Base-by-base conservation (phyloP, 2,888 invertebrate genomes). In the Sinhomidia bicolor region DNA sequence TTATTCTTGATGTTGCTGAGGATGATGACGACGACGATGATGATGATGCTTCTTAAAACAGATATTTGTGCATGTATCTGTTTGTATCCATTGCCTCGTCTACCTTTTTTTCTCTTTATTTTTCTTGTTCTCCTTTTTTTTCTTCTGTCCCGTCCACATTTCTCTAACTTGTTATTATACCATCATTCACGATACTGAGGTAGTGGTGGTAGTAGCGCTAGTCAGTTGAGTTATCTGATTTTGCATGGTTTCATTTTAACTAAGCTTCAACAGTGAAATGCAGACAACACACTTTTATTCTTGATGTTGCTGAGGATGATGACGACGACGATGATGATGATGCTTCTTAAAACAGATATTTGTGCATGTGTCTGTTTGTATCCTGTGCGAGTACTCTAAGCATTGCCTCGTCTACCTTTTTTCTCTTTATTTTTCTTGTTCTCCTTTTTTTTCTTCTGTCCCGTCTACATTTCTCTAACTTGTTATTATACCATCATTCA, bases 241-340 rank as follows among this genome's bases (percentile, higher is more conserved):
- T 74, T n/a, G 14, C 41, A 44, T 74, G 5, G 44, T 26, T 47
- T 74, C 44, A 47, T 74, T 74, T 74, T 74, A 47, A 74, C 44
- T 74, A 74, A n/a, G 7, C 32, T 17, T 29, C 6, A n/a, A n/a
- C n/a, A 32, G 51, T 54, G 54, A 78, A 41, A 29, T 12, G 20
- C 74, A 76, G 23, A 74, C 47, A 12, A 54, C 54, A 32, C 29
- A 10, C 10, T 9, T 36, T 20, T 41, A n/a, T n/a, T n/a, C n/a
- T n/a, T n/a, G n/a, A n/a, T n/a, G n/a, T n/a, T n/a, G n/a, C n/a
- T n/a, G n/a, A n/a, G n/a, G n/a, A n/a, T n/a, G n/a, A n/a, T n/a
- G n/a, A n/a, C n/a, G n/a, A n/a, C n/a, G n/a, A n/a, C 60, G 0
- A 17, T 71, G 10, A 5, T 29, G 62, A 62, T 14, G 62, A 62